phyloP scores from a whole-genome alignment of 2,888 invertebrate species.

The Poecilus cupreus region DNA sequence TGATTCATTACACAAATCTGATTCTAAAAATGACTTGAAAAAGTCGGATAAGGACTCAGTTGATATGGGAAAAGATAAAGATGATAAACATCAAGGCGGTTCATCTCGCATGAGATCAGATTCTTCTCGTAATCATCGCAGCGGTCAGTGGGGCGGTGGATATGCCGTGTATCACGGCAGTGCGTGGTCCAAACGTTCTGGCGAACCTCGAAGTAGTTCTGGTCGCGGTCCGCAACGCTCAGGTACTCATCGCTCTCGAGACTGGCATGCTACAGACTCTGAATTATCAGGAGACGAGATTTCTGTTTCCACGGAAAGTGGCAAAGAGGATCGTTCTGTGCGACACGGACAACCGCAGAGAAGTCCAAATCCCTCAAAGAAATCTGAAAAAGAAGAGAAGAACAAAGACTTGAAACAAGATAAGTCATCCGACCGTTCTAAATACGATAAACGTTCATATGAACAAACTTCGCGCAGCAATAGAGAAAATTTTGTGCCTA shows the following conservation, averaged over 20 bases:
- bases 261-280: slow-evolving; percentile 80
- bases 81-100: slow-evolving; percentile 62
- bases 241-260: slow-evolving; percentile 69
- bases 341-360: slow-evolving; percentile 69
- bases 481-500: slow-evolving; percentile 87
- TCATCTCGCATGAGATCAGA: slow-evolving; percentile 68
- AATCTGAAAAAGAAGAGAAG: slow-evolving; percentile 77
- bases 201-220: slow-evolving; percentile 72
- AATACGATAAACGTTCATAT: slow-evolving; percentile 68
- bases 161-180: slow-evolving; percentile 63
- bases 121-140: slow-evolving; percentile 71
- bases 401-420: slow-evolving; percentile 73
- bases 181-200: slow-evolving; percentile 69
- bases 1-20: slow-evolving; percentile 66
- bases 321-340: slow-evolving; percentile 75
- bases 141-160: slow-evolving; percentile 71
- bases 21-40: slow-evolving; percentile 68
- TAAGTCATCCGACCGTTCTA: slow-evolving; percentile 62
- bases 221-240: slow-evolving; percentile 69
- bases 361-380: slow-evolving; percentile 74
- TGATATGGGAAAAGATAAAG: slow-evolving; percentile 70
- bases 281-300: slow-evolving; percentile 85
- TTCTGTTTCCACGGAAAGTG: slow-evolving; percentile 76
- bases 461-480: slow-evolving; percentile 69
- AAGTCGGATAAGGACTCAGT: slow-evolving; percentile 69